These are phyloP conservation scores for Lipotes vexillifer DNA, from an alignment of 2,113 vertebrate species.

Conservation along the genomic window DNA sequence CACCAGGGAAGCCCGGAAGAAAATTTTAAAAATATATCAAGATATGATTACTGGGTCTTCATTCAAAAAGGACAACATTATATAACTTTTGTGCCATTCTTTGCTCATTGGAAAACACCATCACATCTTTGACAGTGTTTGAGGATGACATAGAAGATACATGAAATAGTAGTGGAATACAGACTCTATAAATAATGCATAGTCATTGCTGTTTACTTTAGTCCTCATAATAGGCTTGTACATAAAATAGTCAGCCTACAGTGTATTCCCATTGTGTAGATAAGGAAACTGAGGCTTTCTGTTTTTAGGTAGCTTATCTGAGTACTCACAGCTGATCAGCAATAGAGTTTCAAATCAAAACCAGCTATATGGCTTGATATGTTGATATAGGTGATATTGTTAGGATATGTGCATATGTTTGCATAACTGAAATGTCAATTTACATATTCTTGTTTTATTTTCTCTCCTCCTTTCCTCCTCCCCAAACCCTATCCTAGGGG, in stretches of 20 bases:
- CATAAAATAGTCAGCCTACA: not conserved
- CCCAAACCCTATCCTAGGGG: not conserved
- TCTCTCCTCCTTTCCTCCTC: not conserved
- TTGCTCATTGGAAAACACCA: conserved; percentile 4
- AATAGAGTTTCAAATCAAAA: not conserved
- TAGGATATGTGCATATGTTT: not conserved
- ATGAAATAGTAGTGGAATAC: not conserved
- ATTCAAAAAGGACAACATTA: not conserved
- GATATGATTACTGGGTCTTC: not conserved
- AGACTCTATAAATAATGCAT: not conserved
- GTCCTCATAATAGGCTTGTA: not conserved
- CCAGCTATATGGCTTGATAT: not conserved
- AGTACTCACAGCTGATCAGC: not conserved
- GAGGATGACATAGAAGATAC: not conserved
- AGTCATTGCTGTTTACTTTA: not conserved
- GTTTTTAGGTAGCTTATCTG: not conserved
- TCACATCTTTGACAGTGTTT: not conserved
- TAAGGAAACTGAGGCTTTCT: not conserved
- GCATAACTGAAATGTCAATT: not conserved
- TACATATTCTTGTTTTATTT: not conserved
- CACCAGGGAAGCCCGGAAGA: too few species aligned
- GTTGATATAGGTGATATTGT: not conserved
- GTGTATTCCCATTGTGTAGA: not conserved
- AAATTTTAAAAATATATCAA: not conserved
- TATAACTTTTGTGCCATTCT: not conserved